Percentiles rank a stretch among this genome's conserved stretches.
These are phyloP conservation scores for Aurelia coerulea DNA, from an alignment of 30 jellyfish, hydroid and myxozoan species.

Conservation along the genomic window DNA sequence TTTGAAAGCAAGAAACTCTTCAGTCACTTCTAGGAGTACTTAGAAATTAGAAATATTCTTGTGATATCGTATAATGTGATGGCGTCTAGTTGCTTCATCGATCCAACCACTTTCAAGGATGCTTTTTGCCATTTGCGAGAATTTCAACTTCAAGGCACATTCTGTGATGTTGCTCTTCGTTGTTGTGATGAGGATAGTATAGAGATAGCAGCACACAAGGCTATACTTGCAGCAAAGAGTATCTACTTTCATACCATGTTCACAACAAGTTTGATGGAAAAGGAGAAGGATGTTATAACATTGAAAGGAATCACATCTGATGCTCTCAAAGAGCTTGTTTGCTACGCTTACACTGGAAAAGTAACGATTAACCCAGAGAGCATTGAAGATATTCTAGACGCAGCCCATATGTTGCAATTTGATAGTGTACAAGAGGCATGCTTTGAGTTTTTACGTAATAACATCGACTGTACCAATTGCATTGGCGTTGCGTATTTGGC, in stretches of 20 bases:
- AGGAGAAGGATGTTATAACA: slow-evolving; percentile 43
- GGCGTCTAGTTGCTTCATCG: slow-evolving; percentile 41
- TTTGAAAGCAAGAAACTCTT: too few species aligned
- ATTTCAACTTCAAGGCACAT: slow-evolving; percentile 61
- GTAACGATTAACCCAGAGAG: slow-evolving; percentile 42
- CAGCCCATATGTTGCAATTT: slow-evolving; percentile 90
- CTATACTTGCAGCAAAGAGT: slow-evolving; percentile 77
- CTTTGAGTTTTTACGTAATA: slow-evolving; percentile 69
- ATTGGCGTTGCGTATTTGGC: slow-evolving; percentile 78
- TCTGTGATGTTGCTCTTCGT: slow-evolving; percentile 83
- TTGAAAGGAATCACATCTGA: slow-evolving; percentile 60
- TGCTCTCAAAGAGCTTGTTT: slow-evolving; percentile 59
- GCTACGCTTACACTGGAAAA: slow-evolving; percentile 74
- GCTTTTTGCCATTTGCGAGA: slow-evolving; percentile 57
- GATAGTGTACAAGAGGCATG: slow-evolving; percentile 82
- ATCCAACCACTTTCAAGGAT: slow-evolving; percentile 51
- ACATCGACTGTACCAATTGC: slow-evolving; percentile 76
- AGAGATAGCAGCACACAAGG: slow-evolving; percentile 77
- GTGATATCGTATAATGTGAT: background rate
- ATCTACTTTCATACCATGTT: slow-evolving; percentile 84
- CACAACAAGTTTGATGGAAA: slow-evolving; percentile 78
- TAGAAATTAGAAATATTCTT: too few species aligned
- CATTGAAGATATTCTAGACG: slow-evolving; percentile 66
- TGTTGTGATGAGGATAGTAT: slow-evolving; percentile 53
- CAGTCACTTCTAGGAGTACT: too few species aligned